Percentiles rank a stretch among this genome's conserved stretches.
These are phyloP conservation scores for Chelmon rostratus DNA, from an alignment of 2,797 vertebrate genomes.

Conservation along the genomic window DNA sequence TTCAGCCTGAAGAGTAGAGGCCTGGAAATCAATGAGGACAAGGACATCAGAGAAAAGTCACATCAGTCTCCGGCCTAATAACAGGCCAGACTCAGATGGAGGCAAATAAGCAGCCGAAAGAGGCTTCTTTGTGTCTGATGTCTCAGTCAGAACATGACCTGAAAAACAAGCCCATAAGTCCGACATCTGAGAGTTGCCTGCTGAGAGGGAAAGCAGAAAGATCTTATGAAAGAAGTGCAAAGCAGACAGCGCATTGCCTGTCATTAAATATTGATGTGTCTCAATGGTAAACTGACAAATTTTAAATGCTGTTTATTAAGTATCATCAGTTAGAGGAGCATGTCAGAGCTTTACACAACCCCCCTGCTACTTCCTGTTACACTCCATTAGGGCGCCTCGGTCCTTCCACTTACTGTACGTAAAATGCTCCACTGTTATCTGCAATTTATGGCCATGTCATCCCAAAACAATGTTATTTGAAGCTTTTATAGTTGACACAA, in stretches of 20 bases:
- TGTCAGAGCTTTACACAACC: constrained; percentile 30
- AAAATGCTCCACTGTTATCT: constrained; percentile 22
- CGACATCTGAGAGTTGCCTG: constrained; percentile 37
- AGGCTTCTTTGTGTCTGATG: constrained; percentile 21
- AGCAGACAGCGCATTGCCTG: constrained; percentile 18
- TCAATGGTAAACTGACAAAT: constrained; percentile 55
- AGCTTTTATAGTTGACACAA: constrained; percentile 17
- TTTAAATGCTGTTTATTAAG: constrained; percentile 65
- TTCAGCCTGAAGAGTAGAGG: constrained; percentile 17
- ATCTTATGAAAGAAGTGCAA: constrained; percentile 42
- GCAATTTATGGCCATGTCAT: constrained; percentile 14
- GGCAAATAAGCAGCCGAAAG: not conserved
- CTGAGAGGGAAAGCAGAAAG: constrained; percentile 25
- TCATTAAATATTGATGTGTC: constrained; percentile 63
- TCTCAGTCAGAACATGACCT: constrained; percentile 8
- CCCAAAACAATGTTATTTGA: constrained; percentile 11
- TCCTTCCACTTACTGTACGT: constrained; percentile 9
- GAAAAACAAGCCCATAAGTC: constrained; percentile 24
- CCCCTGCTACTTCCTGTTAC: constrained; percentile 40
- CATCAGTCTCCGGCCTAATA: constrained; percentile 14
- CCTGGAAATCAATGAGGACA: constrained; percentile 36
- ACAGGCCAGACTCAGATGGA: constrained; percentile 11
- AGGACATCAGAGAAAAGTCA: constrained; percentile 28
- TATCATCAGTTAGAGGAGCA: constrained; percentile 37
- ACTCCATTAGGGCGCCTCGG: constrained; percentile 36